Base-by-base conservation (phyloP, 2,888 invertebrate genomes). In the Crocallis elinguaria region DNA sequence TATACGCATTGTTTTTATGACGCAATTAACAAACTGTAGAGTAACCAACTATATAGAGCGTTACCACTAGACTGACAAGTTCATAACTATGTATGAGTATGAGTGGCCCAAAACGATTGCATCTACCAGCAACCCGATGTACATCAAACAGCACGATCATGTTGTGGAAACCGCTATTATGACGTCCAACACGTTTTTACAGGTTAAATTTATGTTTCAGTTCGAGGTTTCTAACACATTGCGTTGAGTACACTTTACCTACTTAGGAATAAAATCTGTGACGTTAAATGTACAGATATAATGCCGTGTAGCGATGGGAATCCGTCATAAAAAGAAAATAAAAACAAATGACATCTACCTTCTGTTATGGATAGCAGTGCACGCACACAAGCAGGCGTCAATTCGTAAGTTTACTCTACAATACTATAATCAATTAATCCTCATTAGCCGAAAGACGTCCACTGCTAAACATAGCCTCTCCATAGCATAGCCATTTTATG, bases 101-200 rank as follows among this genome's bases (percentile, higher is more conserved):
- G 37, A 32, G n/a, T 38, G 33, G 11, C 29, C 29, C 36, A 52
- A 41, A 44, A 12, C 33, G 33, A 44, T 62, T 57, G 49, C 55
- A 53, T 57, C 49, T 62, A 54, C 58, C 60, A 57, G 60, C 60
- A 62, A 60, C 55, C 38, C 17, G 30, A 37, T 23, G 46, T 49
- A 44, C 23, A 49, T 50, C 17, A 53, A 43, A 52, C 41, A 53
- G 49, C 36, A 55, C 49, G 45, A 56, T 51, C 54, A 55, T 43
- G 49, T 57, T 62, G 60, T 57, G 29, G 45, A 62, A 62, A 56
- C 62, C 49, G 57, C 58, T 60, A 45, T 54, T 60, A 60, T 57
- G 48, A 50, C 27, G 56, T 58, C 41, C 39, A 58, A 48, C 60
- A 29, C 14, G 58, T 58, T 58, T 56, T 56, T 58, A 58, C 63